Base-by-base conservation (phyloP, 2,888 invertebrate genomes). In the Chydorus sphaericus region DNA sequence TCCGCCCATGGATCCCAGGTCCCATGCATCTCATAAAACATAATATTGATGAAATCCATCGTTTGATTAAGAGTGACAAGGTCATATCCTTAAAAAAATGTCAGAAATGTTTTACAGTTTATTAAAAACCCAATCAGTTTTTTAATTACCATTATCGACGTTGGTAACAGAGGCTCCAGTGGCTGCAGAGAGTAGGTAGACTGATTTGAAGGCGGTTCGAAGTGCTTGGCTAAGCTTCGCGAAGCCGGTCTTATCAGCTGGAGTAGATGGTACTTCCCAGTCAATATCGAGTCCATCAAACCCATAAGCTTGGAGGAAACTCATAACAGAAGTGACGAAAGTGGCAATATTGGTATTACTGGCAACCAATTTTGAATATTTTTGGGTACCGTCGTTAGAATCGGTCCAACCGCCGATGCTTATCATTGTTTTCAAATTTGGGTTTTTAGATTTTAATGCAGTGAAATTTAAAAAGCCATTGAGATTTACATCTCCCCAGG, bases 251-350 rank as follows among this genome's bases (percentile, higher is more conserved):
- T 55, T 55, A 16, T 55, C 55, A 16, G 23, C 44, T 28, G 55
- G 18, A 39, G 44, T 49, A 2, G 48, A 36, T 14, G 51, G 49
- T 23, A 23, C 55, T 66, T 93, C 92, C 91, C 91, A 93, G 66
- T 92, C 92, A 51, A 93, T 73, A 68, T 91, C 91, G n/a, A 92
- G 73, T 14, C 93, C 93, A 65, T 93, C 89, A 66, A 93, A 93
- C 53, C 80, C 78, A 63, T 86, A 81, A 14, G 11, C 16, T 48
- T 33, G 48, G 4, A 55, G 31, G 30, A 55, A 48, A 20, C 28
- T 30, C 29, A 55, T 30, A 10, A 26, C 55, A 10, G 44, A 48
- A 18, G 14, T 55, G 30, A 48, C 48, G 30, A 55, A 55, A 1
- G 11, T 55, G 11, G 39, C 16, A 29, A 55, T 55, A 10, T 33